Evolutionary conservation across 2,888 invertebrate genomes (phyloP), one percentile per base, ranked within the genome.

Genomic region (Helicoverpa assulta): DNA sequence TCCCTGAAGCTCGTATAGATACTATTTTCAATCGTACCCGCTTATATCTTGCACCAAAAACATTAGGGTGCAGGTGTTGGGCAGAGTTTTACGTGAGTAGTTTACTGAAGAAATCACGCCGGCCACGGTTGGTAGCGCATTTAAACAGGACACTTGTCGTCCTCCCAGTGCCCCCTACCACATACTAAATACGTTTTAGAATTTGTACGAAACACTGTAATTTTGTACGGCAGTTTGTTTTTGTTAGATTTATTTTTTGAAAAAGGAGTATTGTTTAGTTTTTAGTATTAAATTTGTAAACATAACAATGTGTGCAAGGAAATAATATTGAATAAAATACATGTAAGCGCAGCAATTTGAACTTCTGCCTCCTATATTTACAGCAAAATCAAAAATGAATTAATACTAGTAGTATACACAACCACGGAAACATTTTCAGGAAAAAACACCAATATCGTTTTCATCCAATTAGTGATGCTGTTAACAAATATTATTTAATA

Each of bases 1-100:
- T n/a, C n/a, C n/a, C n/a, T n/a, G n/a, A n/a, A n/a, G n/a, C n/a
- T n/a, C n/a, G n/a, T n/a, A n/a, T n/a, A n/a, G n/a, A n/a, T n/a
- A n/a, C n/a, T n/a, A n/a, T n/a, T n/a, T n/a, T 43, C n/a, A 51
- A 58, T 5, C 50, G 21, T 26, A 5, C 8, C 37, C 56, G 21
- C 75, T 68, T 37, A 1, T 66, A 33, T 0, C 8, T 87, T 85
- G 70, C 29, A 63, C 83, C 86, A 77, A 59, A 40, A 61, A 6
- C 67, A 60, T 78, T 61, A 78, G 75, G 82, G 87, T 86, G 89
- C 92, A 92, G 91, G 92, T 91, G 91, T 85, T 86, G 88, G 89
- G 86, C 85, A 83, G 85, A 86, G 85, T 88, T 90, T 89, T 92
- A 93, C 93, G 93, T 93, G 93, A 92, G 90, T 86, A 88, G 90